Percentiles rank a stretch among this genome's conserved stretches.
Evolutionary conservation across 1,140 invertebrate species (phyloP).

Genomic region (Chlorops oryzae): DNA sequence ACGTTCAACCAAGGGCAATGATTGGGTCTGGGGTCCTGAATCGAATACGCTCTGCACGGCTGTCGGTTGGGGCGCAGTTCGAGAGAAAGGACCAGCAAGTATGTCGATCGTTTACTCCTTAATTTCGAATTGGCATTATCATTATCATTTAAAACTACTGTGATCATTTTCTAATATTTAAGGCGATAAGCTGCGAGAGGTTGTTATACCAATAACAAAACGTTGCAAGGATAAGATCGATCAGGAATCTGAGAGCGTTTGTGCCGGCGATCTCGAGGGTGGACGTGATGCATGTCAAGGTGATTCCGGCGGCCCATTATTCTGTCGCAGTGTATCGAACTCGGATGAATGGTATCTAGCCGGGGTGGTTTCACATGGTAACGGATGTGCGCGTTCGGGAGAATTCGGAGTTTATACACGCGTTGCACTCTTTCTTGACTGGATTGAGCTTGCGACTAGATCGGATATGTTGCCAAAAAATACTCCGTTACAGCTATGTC

Average conservation of each 20-base stretch:
- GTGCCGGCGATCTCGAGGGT: conserved; percentile 67
- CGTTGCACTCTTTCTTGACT: conserved; percentile 64
- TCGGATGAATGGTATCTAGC: conserved; percentile 64
- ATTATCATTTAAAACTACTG: not conserved
- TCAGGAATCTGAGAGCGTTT: conserved; percentile 59
- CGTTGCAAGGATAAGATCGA: conserved; percentile 55
- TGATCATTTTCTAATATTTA: not conserved
- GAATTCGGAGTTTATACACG: conserved; percentile 79
- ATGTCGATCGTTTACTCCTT: conserved; percentile 42
- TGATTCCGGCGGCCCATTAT: conserved; percentile 71
- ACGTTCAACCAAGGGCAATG: conserved; percentile 49
- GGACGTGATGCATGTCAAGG: conserved; percentile 74
- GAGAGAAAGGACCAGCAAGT: conserved; percentile 69
- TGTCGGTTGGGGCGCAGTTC: conserved; percentile 70
- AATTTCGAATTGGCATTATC: not conserved
- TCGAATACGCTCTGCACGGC: conserved; percentile 60
- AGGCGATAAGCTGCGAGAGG: conserved; percentile 56
- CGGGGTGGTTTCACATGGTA: conserved; percentile 74
- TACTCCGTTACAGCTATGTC: conserved; percentile 59
- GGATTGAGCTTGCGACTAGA: conserved; percentile 56
- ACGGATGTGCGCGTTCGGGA: conserved; percentile 67
- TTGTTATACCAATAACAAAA: conserved; percentile 52
- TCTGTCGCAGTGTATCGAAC: conserved; percentile 60
- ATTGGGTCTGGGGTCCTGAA: conserved; percentile 56
- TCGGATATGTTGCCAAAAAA: conserved; percentile 20